A percentile compares a stretch with the other conserved stretches of the same genome.
Conservation (phyloP, 2,888 invertebrate genomes). For the Hypercompe scribonia region DNA sequence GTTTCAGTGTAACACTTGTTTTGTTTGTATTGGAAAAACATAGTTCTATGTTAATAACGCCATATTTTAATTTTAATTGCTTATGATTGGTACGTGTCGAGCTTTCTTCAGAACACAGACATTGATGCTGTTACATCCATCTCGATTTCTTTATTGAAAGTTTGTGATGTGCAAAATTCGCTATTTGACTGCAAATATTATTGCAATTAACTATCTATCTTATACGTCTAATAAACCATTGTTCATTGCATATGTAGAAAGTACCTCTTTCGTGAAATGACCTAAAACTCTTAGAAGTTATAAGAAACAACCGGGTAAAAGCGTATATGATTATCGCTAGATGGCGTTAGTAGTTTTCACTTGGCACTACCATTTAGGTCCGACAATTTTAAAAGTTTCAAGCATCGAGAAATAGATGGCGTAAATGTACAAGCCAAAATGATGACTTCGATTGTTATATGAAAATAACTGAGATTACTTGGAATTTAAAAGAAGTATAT, state of each 20-base stretch:
- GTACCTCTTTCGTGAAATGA: slow-evolving; percentile 1
- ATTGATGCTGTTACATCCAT: not conserved
- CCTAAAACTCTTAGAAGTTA: slow-evolving; percentile 1
- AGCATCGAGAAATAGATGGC: slow-evolving; percentile 20
- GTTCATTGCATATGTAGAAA: too few relatives aligned
- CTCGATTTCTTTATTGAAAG: not conserved
- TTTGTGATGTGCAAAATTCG: not conserved
- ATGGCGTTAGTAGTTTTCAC: slow-evolving; percentile 32
- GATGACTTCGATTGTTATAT: not conserved
- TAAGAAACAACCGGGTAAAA: not conserved
- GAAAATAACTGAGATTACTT: not conserved
- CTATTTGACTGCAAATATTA: not conserved
- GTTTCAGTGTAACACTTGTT: not conserved
- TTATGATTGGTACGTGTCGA: too few relatives aligned
- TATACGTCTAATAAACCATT: not conserved
- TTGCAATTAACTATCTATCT: not conserved
- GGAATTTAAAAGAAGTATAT: not conserved
- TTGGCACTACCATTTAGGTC: slow-evolving; percentile 8
- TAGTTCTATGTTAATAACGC: too few relatives aligned
- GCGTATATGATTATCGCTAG: slow-evolving; percentile 21
- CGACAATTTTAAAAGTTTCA: slow-evolving; percentile 12
- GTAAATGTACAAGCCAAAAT: not conserved
- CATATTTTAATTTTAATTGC: too few relatives aligned
- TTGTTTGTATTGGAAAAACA: not conserved
- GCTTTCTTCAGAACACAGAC: not conserved